A percentile compares a stretch with the other conserved stretches of the same genome.
Evolutionary conservation across 2,797 vertebrate genomes (phyloP).

Genomic region (Forpus xanthops): DNA sequence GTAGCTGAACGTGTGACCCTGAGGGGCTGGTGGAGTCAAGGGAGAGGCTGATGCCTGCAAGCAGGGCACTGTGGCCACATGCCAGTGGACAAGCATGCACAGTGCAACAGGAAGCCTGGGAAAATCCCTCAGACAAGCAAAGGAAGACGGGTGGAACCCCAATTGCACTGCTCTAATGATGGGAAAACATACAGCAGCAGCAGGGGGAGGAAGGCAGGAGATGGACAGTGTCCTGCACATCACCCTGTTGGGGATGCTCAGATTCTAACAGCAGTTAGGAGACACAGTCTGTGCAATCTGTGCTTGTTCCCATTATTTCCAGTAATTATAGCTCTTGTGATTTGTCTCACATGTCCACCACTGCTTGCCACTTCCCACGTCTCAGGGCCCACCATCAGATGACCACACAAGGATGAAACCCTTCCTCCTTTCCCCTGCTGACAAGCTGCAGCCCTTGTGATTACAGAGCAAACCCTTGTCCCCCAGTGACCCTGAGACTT

Average conservation of each 20-base stretch:
- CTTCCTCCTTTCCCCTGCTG: not conserved
- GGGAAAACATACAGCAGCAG: not conserved
- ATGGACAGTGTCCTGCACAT: not conserved
- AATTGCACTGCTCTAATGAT: not conserved
- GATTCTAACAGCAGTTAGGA: not conserved
- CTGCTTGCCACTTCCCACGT: not conserved
- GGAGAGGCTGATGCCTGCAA: not conserved
- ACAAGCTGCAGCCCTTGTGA: not conserved
- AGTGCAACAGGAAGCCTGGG: not conserved
- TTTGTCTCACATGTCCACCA: not conserved
- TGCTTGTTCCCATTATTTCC: not conserved
- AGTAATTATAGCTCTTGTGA: not conserved
- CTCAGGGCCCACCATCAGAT: not conserved
- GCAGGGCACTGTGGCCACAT: not conserved
- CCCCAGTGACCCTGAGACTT: not conserved
- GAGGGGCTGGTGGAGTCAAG: not conserved
- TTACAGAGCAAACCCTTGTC: not conserved
- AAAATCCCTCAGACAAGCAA: not conserved
- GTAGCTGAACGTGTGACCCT: accelerated
- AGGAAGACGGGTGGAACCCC: not conserved
- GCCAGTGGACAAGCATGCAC: accelerated
- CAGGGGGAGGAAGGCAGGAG: not conserved
- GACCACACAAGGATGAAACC: not conserved
- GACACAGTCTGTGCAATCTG: not conserved
- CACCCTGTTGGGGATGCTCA: accelerated